Percentiles rank a stretch among this genome's conserved stretches.
phyloP scores from a whole-genome alignment of 2,113 vertebrate genomes.

The Phycodurus eques region DNA sequence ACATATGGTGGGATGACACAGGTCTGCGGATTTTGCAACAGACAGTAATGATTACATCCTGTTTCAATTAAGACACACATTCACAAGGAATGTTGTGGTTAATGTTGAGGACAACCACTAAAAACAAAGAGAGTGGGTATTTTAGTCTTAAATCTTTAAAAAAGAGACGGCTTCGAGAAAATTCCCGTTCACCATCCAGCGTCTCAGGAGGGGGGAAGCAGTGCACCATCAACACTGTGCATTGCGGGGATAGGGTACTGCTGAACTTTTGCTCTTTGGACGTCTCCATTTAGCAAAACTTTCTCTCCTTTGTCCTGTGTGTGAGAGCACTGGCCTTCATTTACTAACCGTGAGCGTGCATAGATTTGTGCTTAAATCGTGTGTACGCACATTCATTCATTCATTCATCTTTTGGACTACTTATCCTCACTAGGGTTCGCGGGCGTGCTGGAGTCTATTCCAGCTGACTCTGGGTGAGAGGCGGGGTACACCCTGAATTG shows the following conservation, averaged over 20 bases:
- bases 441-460: too few relatives aligned
- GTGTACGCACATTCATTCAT: too few relatives aligned
- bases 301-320: background rate
- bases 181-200: background rate
- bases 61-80: background rate
- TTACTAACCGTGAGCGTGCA: too few relatives aligned
- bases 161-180: background rate
- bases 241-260: too few relatives aligned
- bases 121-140: background rate
- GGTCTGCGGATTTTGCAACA: background rate
- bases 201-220: background rate
- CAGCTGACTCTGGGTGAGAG: too few relatives aligned
- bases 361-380: too few relatives aligned
- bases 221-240: background rate
- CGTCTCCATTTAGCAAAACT: background rate
- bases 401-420: too few relatives aligned
- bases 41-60: background rate
- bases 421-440: too few relatives aligned
- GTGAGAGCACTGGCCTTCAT: too few relatives aligned
- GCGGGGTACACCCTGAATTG: too few relatives aligned
- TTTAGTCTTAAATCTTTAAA: background rate
- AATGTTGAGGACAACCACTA: background rate
- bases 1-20: background rate
- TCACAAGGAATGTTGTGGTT: slow-evolving; percentile 1
- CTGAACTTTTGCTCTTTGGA: background rate